phyloP scores from a whole-genome alignment of 2,888 invertebrate species.

The Parnassius smintheus region DNA sequence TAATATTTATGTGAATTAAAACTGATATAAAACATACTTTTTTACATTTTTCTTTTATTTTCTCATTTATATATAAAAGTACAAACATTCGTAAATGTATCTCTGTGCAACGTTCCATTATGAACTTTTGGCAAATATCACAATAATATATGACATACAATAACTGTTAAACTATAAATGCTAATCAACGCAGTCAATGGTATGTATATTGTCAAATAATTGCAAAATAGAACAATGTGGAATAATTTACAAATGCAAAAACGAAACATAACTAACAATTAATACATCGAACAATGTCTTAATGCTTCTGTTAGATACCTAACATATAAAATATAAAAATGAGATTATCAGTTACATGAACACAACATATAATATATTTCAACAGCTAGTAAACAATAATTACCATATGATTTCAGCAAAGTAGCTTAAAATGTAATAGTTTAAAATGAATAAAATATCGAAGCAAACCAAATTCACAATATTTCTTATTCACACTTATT shows the following conservation, averaged over 20 bases:
- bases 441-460: neutral
- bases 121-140: constrained; percentile 38
- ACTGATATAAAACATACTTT: constrained; percentile 61
- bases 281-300: constrained; percentile 5
- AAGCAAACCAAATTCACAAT: too few species aligned
- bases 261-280: constrained; percentile 16
- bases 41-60: constrained; percentile 45
- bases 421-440: neutral
- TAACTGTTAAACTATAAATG: constrained; percentile 53
- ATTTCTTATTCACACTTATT: too few species aligned
- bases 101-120: constrained; percentile 44
- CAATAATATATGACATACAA: constrained; percentile 31
- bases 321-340: constrained; percentile 22
- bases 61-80: constrained; percentile 66
- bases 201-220: constrained; percentile 33
- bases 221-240: constrained; percentile 10
- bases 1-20: constrained; percentile 60
- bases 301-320: constrained; percentile 6
- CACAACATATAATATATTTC: neutral
- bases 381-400: neutral
- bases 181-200: constrained; percentile 56
- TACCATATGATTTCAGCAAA: neutral
- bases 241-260: constrained; percentile 32
- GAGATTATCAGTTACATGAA: constrained; percentile 25
- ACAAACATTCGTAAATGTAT: constrained; percentile 62